phyloP scores from a whole-genome alignment of 2,797 vertebrate species.

The Manis pentadactyla region DNA sequence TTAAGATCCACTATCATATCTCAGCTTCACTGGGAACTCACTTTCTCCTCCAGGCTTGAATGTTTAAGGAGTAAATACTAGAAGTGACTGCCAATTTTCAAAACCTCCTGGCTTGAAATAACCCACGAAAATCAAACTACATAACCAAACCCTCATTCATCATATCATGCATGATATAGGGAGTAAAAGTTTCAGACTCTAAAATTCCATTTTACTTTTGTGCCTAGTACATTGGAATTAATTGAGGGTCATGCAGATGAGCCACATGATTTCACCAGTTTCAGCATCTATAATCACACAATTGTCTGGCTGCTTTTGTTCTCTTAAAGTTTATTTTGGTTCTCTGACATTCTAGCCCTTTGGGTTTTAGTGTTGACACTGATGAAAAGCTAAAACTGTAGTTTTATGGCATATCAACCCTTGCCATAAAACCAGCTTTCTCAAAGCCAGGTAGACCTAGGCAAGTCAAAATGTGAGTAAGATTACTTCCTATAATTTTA shows the following conservation, averaged over 20 bases:
- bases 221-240: background rate
- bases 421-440: background rate
- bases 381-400: constrained; percentile 8
- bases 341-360: background rate
- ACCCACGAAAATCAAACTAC: background rate
- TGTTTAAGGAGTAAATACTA: background rate
- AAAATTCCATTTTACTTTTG: background rate
- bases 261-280: background rate
- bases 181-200: background rate
- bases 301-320: background rate
- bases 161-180: background rate
- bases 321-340: background rate
- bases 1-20: background rate
- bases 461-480: background rate
- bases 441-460: background rate
- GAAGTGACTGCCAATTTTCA: background rate
- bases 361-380: constrained; percentile 6
- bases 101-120: background rate
- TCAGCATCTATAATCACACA: background rate
- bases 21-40: background rate
- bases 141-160: background rate
- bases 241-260: background rate
- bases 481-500: background rate
- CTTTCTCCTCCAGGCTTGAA: background rate
- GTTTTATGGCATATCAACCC: background rate